phyloP scores from a whole-genome alignment of 1,140 invertebrate species.

The Ooceraea biroi region DNA sequence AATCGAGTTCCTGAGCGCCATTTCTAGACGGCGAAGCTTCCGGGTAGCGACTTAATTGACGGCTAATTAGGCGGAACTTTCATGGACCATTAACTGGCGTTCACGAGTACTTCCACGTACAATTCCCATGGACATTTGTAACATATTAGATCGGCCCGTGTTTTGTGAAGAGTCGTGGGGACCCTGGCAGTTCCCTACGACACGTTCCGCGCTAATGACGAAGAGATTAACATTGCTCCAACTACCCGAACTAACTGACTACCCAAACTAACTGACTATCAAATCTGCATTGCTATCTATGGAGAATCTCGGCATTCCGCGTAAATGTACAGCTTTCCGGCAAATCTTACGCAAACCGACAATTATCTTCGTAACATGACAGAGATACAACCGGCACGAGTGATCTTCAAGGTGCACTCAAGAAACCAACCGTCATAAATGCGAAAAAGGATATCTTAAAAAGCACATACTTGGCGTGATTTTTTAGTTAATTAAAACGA shows the following conservation, averaged over 20 bases:
- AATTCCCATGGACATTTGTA: slow-evolving; percentile 58
- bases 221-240: slow-evolving; percentile 36
- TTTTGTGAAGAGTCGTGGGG: slow-evolving; percentile 43
- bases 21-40: slow-evolving; percentile 35
- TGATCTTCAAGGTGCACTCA: no score
- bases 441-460: no score
- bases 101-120: slow-evolving; percentile 30
- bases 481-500: no score
- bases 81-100: slow-evolving; percentile 43
- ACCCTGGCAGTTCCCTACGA: slow-evolving; percentile 29
- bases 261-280: slow-evolving; percentile 58
- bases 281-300: slow-evolving; percentile 47
- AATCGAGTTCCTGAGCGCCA: slow-evolving; percentile 19
- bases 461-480: no score
- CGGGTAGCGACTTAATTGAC: slow-evolving; percentile 48
- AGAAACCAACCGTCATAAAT: no score
- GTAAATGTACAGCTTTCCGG: slow-evolving; percentile 25
- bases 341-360: slow-evolving; percentile 30
- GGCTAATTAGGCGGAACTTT: slow-evolving; percentile 53
- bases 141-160: slow-evolving; percentile 51
- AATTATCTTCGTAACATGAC: no score
- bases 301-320: slow-evolving; percentile 12
- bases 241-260: slow-evolving; percentile 53
- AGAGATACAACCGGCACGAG: no score
- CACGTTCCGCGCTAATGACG: slow-evolving; percentile 33